Conservation (phyloP, 1,140 invertebrate genomes). For the Macrobrachium rosenbergii region DNA sequence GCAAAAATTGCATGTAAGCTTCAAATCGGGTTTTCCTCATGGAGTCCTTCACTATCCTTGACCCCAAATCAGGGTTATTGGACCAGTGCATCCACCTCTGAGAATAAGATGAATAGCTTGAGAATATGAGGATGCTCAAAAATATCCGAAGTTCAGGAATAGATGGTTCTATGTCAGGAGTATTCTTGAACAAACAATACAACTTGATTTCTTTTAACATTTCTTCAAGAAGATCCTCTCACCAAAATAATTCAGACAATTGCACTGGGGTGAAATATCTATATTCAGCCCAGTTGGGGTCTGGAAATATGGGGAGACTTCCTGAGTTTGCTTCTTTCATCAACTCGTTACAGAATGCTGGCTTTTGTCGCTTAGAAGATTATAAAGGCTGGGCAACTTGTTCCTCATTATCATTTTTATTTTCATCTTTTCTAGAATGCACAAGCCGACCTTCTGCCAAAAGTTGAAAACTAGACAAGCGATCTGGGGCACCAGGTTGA, state of each 20-base stretch:
- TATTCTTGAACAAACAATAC: constrained; percentile 24
- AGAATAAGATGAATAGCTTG: neutral
- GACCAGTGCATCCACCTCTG: constrained; percentile 15
- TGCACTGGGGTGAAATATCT: constrained; percentile 1
- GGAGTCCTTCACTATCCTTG: neutral
- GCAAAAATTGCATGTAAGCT: constrained; percentile 16
- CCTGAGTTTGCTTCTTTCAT: too few species aligned
- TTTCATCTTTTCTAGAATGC: too few species aligned
- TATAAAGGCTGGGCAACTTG: too few species aligned
- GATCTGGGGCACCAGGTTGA: too few species aligned
- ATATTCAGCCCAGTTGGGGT: neutral
- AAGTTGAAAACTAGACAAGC: too few species aligned
- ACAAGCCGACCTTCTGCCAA: too few species aligned
- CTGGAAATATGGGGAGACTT: neutral
- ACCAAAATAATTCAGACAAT: constrained; percentile 9
- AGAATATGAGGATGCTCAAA: constrained; percentile 7
- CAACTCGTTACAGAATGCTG: too few species aligned
- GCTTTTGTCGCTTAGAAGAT: too few species aligned
- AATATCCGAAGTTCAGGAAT: constrained; percentile 10
- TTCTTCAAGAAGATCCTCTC: constrained; percentile 9
- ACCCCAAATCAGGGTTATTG: constrained; percentile 11
- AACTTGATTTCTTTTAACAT: constrained; percentile 12
- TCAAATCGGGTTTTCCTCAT: neutral
- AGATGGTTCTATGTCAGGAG: neutral
- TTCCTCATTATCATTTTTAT: too few species aligned